These are phyloP conservation scores for Chelonia mydas DNA, from an alignment of 2,797 vertebrate genomes.

Conservation along the genomic window DNA sequence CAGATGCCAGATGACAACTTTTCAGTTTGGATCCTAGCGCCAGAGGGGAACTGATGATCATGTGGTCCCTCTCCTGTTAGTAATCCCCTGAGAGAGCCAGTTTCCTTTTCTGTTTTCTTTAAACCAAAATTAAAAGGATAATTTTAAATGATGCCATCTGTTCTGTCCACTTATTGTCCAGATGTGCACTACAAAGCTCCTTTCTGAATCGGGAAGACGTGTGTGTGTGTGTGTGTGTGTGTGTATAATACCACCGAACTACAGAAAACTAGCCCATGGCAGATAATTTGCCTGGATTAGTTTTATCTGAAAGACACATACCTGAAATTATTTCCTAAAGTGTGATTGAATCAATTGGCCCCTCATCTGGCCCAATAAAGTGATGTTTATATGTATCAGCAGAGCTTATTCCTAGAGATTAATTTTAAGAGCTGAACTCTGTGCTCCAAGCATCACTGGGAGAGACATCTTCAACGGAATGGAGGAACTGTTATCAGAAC, in stretches of 20 bases:
- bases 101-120: background rate
- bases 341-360: background rate
- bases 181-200: background rate
- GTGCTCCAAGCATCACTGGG: background rate
- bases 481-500: background rate
- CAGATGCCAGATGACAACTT: background rate
- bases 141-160: conserved; percentile 31
- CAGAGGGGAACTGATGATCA: background rate
- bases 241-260: background rate
- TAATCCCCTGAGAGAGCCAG: background rate
- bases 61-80: background rate
- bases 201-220: background rate
- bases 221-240: background rate
- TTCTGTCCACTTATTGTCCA: conserved; percentile 9
- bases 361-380: conserved; percentile 36
- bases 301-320: background rate
- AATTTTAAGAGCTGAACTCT: background rate
- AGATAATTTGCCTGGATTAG: background rate
- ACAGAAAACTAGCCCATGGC: background rate
- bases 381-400: background rate
- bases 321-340: conserved; percentile 36
- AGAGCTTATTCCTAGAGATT: background rate
- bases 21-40: background rate
- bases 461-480: background rate
- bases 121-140: conserved; percentile 47